Evolutionary conservation across 2,888 invertebrate genomes (phyloP).

Genomic region (Dendrolimus houi): DNA sequence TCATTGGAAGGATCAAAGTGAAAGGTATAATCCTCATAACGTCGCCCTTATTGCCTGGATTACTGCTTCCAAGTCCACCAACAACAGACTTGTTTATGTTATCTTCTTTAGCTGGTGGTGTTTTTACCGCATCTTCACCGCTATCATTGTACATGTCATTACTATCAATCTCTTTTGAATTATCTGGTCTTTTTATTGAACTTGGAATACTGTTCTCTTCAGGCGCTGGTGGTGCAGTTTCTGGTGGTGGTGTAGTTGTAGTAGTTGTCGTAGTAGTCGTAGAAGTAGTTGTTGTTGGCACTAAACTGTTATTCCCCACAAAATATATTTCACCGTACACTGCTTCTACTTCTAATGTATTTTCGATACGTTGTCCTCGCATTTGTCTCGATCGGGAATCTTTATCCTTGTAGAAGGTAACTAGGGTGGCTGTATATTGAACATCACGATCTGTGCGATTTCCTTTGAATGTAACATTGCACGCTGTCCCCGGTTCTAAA

Average conservation of each 20-base stretch:
- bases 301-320: slow-evolving; percentile 82
- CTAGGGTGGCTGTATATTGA: slow-evolving; percentile 83
- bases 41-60: slow-evolving; percentile 27
- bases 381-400: slow-evolving; percentile 75
- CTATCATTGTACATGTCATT: slow-evolving; percentile 48
- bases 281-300: slow-evolving; percentile 85
- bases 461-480: slow-evolving; percentile 87
- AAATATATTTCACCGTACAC: slow-evolving; percentile 87
- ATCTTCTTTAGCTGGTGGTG: slow-evolving; percentile 44
- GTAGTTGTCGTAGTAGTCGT: slow-evolving; percentile 79
- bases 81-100: slow-evolving; percentile 49
- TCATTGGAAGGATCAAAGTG: slow-evolving; percentile 40
- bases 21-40: slow-evolving; percentile 29
- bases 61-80: slow-evolving; percentile 53
- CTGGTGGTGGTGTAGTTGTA: slow-evolving; percentile 70
- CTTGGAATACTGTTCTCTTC: slow-evolving; percentile 58
- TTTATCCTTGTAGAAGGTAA: slow-evolving; percentile 81
- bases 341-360: slow-evolving; percentile 81
- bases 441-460: slow-evolving; percentile 84
- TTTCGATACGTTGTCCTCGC: slow-evolving; percentile 79
- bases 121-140: slow-evolving; percentile 40
- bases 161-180: slow-evolving; percentile 37
- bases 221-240: slow-evolving; percentile 68
- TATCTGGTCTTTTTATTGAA: slow-evolving; percentile 37
- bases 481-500: slow-evolving; percentile 86